Evolutionary conservation across 2,113 vertebrate species (phyloP), one percentile per base, ranked within the genome.

Genomic region (Takifugu bimaculatus): DNA sequence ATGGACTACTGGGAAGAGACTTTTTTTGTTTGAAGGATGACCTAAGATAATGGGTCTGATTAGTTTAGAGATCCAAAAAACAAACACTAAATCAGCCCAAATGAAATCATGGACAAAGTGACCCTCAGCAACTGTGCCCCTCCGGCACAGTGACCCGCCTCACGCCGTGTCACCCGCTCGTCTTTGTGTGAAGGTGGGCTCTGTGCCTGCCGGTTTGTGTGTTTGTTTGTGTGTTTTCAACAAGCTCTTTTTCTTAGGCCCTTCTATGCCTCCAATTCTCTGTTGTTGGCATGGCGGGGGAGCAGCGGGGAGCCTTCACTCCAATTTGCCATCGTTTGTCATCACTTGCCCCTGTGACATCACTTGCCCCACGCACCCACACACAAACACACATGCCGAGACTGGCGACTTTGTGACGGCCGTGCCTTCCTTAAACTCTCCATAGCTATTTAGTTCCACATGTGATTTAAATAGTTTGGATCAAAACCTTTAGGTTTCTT

Each of bases 261-360:
- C 78, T 65, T 81, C 67, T 63, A 66, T 70, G 64, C 54, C 74
- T 81, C 77, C 77, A 78, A 83, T 84, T 80, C 83, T 82, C 77
- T 5, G 48, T 50, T 82, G 81, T 79, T 87, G 88, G 84, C 84
- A 80, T 87, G 75, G 82, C 70, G 70, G 87, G 73, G 2, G 14
- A 81, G 65, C 87, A 70, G 86, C 67, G 29, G 88, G 88, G 83
- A 80, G 85, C 80, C 83, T 90, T 91, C 90, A 90, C 79, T 90
- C 85, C 85, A 91, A 91, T 91, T 91, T 90, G 89, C 90, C 80
- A 91, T 89, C 76, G 83, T 89, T 90, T 91, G 86, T 91, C 90
- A 88, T 81, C 70, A 76, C 79, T 89, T 90, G 87, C 86, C 88
- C 88, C 74, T 70, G 74, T 88, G 89, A 89, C 85, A n/a, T n/a